A percentile compares a stretch with the other conserved stretches of the same genome.
These are phyloP conservation scores for Lycia hirtaria DNA, from an alignment of 2,888 invertebrate genomes.

Conservation along the genomic window DNA sequence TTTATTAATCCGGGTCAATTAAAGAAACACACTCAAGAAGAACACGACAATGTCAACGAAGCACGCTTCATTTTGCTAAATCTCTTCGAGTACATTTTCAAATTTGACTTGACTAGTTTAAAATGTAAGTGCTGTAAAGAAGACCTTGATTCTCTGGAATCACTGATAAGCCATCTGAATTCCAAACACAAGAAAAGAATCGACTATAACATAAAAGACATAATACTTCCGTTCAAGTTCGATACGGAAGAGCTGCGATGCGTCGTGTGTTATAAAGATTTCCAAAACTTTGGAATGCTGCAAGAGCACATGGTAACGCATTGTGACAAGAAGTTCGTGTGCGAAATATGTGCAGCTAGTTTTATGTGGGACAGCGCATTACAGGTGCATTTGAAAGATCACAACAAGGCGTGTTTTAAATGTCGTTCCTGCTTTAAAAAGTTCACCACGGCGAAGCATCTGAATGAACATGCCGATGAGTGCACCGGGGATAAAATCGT, in stretches of 20 bases:
- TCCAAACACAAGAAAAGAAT: slow-evolving; percentile 28
- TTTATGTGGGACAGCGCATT: slow-evolving; percentile 33
- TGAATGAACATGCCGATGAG: background rate
- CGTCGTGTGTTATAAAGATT: slow-evolving; percentile 46
- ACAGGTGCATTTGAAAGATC: background rate
- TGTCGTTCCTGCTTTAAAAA: slow-evolving; percentile 2
- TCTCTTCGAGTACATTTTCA: slow-evolving; percentile 25
- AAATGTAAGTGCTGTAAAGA: slow-evolving; percentile 27
- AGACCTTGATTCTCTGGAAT: slow-evolving; percentile 12
- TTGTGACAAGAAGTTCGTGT: slow-evolving; percentile 49
- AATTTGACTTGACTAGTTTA: slow-evolving; percentile 33
- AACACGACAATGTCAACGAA: slow-evolving; percentile 27
- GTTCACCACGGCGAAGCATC: background rate
- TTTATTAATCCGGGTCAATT: slow-evolving; percentile 53
- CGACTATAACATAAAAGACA: slow-evolving; percentile 39
- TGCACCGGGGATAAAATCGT: slow-evolving; percentile 1
- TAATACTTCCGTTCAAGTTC: slow-evolving; percentile 54
- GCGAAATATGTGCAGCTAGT: slow-evolving; percentile 48
- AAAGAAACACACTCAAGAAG: slow-evolving; percentile 52
- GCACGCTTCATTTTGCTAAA: slow-evolving; percentile 9
- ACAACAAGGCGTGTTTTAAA: background rate
- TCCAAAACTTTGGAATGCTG: slow-evolving; percentile 49
- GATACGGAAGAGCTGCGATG: slow-evolving; percentile 42
- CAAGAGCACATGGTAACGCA: slow-evolving; percentile 56
- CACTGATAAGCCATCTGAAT: slow-evolving; percentile 28